These are phyloP conservation scores for Troides aeacus DNA, from an alignment of 2,888 invertebrate genomes.

Conservation along the genomic window DNA sequence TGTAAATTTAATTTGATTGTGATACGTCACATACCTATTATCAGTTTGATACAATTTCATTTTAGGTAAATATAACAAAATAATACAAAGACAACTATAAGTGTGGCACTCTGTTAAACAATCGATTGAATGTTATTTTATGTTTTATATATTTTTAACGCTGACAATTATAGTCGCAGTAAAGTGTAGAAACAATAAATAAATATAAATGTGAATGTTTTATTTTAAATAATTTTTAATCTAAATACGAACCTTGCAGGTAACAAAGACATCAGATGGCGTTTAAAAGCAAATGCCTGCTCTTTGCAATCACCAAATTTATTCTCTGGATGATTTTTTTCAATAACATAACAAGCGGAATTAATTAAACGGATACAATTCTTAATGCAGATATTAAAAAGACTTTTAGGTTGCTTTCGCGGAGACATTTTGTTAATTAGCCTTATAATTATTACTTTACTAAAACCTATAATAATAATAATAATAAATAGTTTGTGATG, in stretches of 20 bases:
- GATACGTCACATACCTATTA: no score
- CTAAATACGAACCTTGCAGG: constrained; percentile 63
- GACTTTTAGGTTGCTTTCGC: constrained; percentile 66
- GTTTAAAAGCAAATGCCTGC: constrained; percentile 57
- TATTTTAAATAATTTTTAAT: neutral
- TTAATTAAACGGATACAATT: constrained; percentile 66
- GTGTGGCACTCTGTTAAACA: no score
- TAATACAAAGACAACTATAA: no score
- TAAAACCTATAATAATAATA: neutral
- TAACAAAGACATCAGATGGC: constrained; percentile 60
- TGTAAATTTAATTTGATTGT: no score
- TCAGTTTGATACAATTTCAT: no score
- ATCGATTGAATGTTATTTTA: no score
- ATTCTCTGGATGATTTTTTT: constrained; percentile 63
- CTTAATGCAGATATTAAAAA: constrained; percentile 66
- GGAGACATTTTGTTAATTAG: constrained; percentile 60
- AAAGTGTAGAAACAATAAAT: neutral
- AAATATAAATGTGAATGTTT: no score
- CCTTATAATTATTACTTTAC: neutral
- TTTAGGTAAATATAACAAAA: no score
- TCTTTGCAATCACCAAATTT: constrained; percentile 60
- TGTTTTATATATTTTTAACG: no score
- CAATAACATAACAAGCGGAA: constrained; percentile 68
- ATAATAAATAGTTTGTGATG: constrained; percentile 2
- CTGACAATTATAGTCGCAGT: no score